A percentile compares a stretch with the other conserved stretches of the same genome.
Conservation (phyloP, 35 echinoderm and acorn worm species). For the Patiria miniata region DNA sequence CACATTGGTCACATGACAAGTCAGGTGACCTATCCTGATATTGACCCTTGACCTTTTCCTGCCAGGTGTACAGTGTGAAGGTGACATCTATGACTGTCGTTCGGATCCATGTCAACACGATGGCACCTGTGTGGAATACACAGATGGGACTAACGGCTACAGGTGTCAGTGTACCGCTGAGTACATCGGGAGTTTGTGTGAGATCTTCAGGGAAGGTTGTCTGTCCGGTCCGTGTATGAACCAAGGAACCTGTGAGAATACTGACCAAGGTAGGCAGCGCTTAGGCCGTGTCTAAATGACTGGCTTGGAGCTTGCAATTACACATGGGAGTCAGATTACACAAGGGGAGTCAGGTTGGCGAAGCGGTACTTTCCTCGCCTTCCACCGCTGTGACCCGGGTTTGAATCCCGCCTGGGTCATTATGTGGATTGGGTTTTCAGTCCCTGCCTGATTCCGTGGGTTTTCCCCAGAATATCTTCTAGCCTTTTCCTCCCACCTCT, state of each 20-base stretch:
- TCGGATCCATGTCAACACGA: conserved; percentile 87
- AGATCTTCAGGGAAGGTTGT: conserved; percentile 72
- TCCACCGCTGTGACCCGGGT: no score
- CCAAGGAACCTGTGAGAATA: conserved; percentile 72
- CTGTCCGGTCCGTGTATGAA: conserved; percentile 86
- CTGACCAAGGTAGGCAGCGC: conserved; percentile 66
- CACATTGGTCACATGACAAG: background rate
- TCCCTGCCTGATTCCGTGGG: no score
- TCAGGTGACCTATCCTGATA: background rate
- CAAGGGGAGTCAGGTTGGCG: no score
- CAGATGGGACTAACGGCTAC: conserved; percentile 80
- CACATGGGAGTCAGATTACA: no score
- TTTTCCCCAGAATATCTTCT: no score
- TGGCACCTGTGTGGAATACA: conserved; percentile 87
- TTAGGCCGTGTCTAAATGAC: no score
- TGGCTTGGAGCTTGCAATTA: no score
- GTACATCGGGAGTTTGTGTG: conserved; percentile 74
- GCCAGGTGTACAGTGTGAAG: conserved; percentile 90
- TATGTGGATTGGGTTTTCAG: no score
- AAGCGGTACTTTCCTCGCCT: no score
- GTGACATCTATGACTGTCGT: conserved; percentile 96
- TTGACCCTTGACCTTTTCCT: conserved; percentile 17
- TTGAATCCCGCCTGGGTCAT: no score
- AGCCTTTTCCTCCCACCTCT: no score
- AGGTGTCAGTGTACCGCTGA: conserved; percentile 69